These are phyloP conservation scores for Plecotus auritus DNA, from an alignment of 2,113 vertebrate species.

Conservation along the genomic window DNA sequence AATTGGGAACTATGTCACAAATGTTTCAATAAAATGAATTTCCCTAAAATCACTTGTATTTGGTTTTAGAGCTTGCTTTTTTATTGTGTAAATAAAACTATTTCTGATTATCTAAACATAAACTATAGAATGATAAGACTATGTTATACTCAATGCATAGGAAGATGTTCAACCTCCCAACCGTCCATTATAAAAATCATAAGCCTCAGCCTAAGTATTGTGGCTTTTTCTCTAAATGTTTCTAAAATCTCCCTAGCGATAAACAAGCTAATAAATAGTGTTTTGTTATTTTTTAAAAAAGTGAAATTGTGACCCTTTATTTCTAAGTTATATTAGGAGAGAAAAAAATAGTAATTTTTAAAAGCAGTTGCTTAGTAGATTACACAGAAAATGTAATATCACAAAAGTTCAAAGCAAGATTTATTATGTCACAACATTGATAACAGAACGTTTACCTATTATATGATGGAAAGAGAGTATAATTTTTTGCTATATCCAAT, in stretches of 20 bases:
- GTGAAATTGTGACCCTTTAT: not conserved
- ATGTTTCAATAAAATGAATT: not conserved
- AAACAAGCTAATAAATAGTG: not conserved
- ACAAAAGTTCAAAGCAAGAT: constrained; percentile 1
- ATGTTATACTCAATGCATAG: not conserved
- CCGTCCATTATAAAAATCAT: not conserved
- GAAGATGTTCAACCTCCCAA: not conserved
- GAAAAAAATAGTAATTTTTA: not conserved
- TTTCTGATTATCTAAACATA: not conserved
- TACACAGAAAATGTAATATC: not conserved
- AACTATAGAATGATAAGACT: not conserved
- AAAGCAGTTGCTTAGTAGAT: not conserved
- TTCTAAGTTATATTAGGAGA: not conserved
- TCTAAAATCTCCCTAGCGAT: not conserved
- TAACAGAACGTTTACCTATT: not conserved
- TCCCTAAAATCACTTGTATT: not conserved
- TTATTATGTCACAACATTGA: not conserved
- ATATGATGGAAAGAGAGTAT: not conserved
- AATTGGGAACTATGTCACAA: not conserved
- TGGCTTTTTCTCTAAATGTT: not conserved
- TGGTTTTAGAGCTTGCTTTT: not conserved
- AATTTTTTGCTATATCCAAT: not conserved
- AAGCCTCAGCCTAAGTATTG: not conserved
- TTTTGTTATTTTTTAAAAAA: not conserved
- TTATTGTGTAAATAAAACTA: not conserved